Conservation (phyloP, 2,888 invertebrate genomes). For the Parnassius mnemosyne region DNA sequence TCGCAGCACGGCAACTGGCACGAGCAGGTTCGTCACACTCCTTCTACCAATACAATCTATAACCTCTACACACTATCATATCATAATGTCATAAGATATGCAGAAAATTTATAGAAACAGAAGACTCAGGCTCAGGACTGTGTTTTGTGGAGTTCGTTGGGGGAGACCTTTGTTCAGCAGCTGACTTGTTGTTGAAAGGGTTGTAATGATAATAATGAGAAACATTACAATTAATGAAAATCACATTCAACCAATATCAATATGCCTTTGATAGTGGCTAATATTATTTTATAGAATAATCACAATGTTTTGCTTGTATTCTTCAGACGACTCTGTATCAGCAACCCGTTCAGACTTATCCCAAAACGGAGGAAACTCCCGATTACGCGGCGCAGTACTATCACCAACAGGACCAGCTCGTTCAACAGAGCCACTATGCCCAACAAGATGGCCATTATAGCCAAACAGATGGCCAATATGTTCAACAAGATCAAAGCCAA, state of each 20-base stretch:
- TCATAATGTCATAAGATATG: too few relatives aligned
- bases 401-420: constrained; percentile 28
- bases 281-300: too few relatives aligned
- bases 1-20: constrained; percentile 33
- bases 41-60: neutral
- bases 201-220: too few relatives aligned
- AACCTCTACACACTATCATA: too few relatives aligned
- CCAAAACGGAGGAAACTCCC: constrained; percentile 36
- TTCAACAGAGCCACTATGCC: constrained; percentile 4
- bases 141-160: too few relatives aligned
- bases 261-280: too few relatives aligned
- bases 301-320: neutral
- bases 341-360: constrained; percentile 11
- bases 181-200: too few relatives aligned
- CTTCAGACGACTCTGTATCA: constrained; percentile 22
- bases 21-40: constrained; percentile 41
- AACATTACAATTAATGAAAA: too few relatives aligned
- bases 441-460: neutral
- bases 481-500: constrained; percentile 20
- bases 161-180: too few relatives aligned
- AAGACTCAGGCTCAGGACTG: too few relatives aligned
- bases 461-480: neutral
- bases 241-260: too few relatives aligned
- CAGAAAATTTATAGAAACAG: too few relatives aligned
- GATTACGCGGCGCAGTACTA: constrained; percentile 46